Evolutionary conservation across 2,797 vertebrate genomes (phyloP).

Genomic region (Rhinella marina): DNA sequence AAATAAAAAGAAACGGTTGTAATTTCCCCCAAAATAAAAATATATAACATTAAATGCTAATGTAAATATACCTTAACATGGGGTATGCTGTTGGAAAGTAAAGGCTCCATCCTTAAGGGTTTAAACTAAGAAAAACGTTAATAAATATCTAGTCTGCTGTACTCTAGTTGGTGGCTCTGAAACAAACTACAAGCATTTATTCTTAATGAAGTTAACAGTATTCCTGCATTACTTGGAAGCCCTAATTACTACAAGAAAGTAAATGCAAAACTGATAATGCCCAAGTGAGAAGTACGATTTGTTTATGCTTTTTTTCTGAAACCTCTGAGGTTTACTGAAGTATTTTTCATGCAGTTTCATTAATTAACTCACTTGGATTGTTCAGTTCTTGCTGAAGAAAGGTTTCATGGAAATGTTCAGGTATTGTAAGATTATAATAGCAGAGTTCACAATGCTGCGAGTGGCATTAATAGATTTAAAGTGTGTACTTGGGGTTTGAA

Average conservation of each 20-base stretch:
- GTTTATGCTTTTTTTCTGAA: constrained; percentile 25
- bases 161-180: constrained; percentile 29
- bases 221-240: constrained; percentile 22
- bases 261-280: constrained; percentile 50
- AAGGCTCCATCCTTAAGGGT: too few relatives aligned
- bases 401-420: constrained; percentile 38
- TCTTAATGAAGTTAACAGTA: constrained; percentile 42
- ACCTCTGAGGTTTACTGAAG: constrained; percentile 19
- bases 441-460: constrained; percentile 29
- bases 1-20: too few relatives aligned
- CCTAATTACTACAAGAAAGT: constrained; percentile 50
- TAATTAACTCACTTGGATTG: constrained; percentile 38
- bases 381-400: constrained; percentile 12
- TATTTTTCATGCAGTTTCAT: constrained; percentile 49
- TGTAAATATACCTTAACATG: too few relatives aligned
- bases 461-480: constrained; percentile 51
- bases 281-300: constrained; percentile 45
- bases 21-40: too few relatives aligned
- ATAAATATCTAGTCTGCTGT: neutral
- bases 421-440: constrained; percentile 46
- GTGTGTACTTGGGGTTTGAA: constrained; percentile 32
- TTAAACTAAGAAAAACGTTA: neutral
- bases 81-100: too few relatives aligned
- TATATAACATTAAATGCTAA: too few relatives aligned
- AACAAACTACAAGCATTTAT: constrained; percentile 42